phyloP scores from a whole-genome alignment of 2,797 vertebrate genomes.

The Chiloscyllium punctatum region DNA sequence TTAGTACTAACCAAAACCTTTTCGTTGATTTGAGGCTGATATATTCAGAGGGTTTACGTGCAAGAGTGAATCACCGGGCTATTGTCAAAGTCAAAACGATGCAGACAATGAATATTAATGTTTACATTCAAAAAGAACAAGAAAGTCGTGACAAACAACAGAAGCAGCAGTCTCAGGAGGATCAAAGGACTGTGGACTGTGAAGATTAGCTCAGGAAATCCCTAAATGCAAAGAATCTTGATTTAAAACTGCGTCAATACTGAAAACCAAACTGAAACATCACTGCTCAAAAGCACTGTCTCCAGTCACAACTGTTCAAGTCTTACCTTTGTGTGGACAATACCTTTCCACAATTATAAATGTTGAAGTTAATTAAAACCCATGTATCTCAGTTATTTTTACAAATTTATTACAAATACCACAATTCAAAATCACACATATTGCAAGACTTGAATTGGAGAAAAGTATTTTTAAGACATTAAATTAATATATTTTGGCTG shows the following conservation, averaged over 20 bases:
- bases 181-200: neutral
- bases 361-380: neutral
- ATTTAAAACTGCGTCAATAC: conserved; percentile 8
- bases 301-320: neutral
- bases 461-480: neutral
- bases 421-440: neutral
- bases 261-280: neutral
- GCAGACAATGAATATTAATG: conserved; percentile 4
- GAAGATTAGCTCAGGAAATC: neutral
- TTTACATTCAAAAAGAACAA: neutral
- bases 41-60: neutral
- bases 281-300: neutral
- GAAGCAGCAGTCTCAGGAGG: neutral
- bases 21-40: neutral
- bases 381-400: neutral
- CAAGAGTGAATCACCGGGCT: neutral
- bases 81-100: neutral
- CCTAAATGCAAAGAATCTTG: neutral
- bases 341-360: neutral
- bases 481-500: neutral
- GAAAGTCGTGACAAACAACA: neutral
- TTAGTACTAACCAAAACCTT: neutral
- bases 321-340: neutral
- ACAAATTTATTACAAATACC: neutral
- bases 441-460: neutral